Evolutionary conservation across 2,888 invertebrate species (phyloP), one percentile per base, ranked within the genome.

Genomic region (Acanthosepion esculentum): DNA sequence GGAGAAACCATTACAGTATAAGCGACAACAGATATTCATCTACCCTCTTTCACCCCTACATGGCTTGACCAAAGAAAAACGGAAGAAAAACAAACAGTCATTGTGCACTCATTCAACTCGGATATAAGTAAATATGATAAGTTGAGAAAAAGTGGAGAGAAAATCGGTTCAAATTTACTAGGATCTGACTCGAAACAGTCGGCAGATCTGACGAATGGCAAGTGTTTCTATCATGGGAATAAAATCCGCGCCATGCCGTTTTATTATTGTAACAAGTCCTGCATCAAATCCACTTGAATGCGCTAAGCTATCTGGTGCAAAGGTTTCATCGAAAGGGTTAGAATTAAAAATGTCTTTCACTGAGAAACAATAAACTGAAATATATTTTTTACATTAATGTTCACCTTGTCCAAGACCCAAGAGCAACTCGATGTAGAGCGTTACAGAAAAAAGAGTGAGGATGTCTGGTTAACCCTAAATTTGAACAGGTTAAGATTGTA

Each of bases 31-130:
- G 78, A 78, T 78, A 78, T 10, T 18, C n/a, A 78, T 78, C 78
- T 78, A 59, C 23, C n/a, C 78, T 78, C n/a, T 12, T 78, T 78
- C 78, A 78, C 78, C 78, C 78, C 78, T 78, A 78, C 78, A 78
- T 33, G n/a, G n/a, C 78, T 78, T 78, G 78, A 78, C 78, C 78
- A 78, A 78, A 78, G 78, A 12, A 33, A 23, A 33, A n/a, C 12
- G n/a, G 33, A n/a, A 78, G 15, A n/a, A 15, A 78, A 15, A n/a
- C 6, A 78, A 78, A 78, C 78, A 78, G 15, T 78, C n/a, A 33
- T n/a, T 78, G 78, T 78, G 78, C 78, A 78, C 78, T 78, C 18
- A 78, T 78, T 78, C 78, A 78, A 78, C 78, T 78, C 78, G 78
- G 78, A 78, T 78, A 78, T 78, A 78, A 78, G 33, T 78, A 78